Percentiles rank a stretch among this genome's conserved stretches.
Conservation (phyloP, 1,140 invertebrate genomes). For the Bombus ignitus region DNA sequence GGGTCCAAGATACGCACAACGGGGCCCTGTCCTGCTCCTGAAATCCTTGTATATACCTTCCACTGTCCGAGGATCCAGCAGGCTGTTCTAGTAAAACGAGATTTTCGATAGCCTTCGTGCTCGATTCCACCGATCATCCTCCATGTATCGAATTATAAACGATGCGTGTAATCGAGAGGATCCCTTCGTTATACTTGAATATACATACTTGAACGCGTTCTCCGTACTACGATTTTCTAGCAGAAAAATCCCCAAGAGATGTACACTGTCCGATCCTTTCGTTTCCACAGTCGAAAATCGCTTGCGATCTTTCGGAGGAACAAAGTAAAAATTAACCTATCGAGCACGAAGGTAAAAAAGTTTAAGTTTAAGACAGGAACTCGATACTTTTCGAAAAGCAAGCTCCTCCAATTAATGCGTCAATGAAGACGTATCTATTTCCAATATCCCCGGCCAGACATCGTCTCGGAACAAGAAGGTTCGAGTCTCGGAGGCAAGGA, state of each 20-base stretch:
- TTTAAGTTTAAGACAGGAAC: background rate
- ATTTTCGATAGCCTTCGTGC: conserved; percentile 36
- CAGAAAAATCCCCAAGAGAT: background rate
- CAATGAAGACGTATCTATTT: conserved; percentile 41
- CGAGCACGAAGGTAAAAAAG: background rate
- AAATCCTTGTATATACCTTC: conserved; percentile 55
- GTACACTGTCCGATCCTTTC: background rate
- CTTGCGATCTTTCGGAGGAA: accelerated
- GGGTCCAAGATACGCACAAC: conserved; percentile 45
- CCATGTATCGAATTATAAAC: conserved; percentile 38
- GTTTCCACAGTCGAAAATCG: background rate
- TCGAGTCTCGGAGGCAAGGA: conserved; percentile 5
- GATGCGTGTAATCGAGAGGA: conserved; percentile 45
- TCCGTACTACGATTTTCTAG: background rate
- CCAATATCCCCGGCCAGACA: background rate
- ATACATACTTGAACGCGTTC: background rate
- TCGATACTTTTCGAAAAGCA: conserved; percentile 2
- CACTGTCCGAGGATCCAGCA: conserved; percentile 30
- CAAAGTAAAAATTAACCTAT: background rate
- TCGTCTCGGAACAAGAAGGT: background rate
- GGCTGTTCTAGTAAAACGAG: conserved; percentile 39
- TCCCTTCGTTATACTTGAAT: background rate
- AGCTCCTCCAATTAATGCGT: conserved; percentile 30
- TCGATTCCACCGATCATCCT: conserved; percentile 30
- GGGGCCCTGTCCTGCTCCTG: conserved; percentile 59